phyloP scores from a whole-genome alignment of 1,140 invertebrate genomes.

The Chironomus tepperi region DNA sequence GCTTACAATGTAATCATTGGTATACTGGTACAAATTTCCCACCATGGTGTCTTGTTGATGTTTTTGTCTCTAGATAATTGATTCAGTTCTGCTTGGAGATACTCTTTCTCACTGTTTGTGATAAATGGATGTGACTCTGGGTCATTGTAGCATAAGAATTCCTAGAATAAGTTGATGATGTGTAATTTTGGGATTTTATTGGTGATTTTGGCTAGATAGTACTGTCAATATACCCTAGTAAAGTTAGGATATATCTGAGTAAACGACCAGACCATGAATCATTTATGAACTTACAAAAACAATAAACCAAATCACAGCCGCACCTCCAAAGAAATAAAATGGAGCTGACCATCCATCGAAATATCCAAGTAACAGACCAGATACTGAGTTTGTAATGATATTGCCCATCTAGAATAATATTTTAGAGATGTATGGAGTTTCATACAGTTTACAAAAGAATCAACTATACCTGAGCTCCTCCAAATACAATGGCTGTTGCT shows the following conservation, averaged over 20 bases:
- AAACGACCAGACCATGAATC: too few species aligned
- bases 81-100: constrained; percentile 42
- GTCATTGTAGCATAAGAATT: constrained; percentile 49
- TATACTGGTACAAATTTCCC: constrained; percentile 50
- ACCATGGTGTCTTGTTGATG: constrained; percentile 44
- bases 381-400: neutral
- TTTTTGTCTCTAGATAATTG: constrained; percentile 30
- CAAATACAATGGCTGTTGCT: constrained; percentile 61
- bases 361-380: constrained; percentile 44
- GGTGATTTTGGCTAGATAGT: too few species aligned
- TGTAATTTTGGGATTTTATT: too few species aligned
- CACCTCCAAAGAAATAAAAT: constrained; percentile 69
- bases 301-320: constrained; percentile 61
- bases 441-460: too few species aligned
- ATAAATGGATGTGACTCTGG: constrained; percentile 64
- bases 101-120: constrained; percentile 52
- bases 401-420: constrained; percentile 17
- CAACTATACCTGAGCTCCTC: constrained; percentile 48
- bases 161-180: too few species aligned
- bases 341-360: constrained; percentile 60
- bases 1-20: constrained; percentile 51
- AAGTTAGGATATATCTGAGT: too few species aligned
- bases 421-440: neutral
- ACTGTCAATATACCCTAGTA: too few species aligned
- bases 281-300: constrained; percentile 45